Evolutionary conservation across 64 coral and sea anemone species (phyloP).

Genomic region (Montipora foliosa): DNA sequence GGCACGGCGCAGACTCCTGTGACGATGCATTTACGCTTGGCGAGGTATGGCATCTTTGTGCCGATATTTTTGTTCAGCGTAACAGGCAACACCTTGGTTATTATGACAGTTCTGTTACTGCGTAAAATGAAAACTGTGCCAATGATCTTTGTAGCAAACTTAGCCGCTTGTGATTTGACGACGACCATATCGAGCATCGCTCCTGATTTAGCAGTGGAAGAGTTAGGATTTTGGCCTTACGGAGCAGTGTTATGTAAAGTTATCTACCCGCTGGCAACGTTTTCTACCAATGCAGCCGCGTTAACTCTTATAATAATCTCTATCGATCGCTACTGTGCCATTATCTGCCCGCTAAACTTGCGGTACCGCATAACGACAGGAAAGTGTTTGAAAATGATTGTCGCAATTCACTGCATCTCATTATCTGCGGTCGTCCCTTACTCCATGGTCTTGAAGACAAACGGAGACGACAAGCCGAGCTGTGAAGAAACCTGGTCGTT

Average conservation of each 20-base stretch:
- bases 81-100: slow-evolving; percentile 75
- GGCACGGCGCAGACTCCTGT: background rate
- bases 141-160: slow-evolving; percentile 84
- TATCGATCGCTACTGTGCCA: slow-evolving; percentile 72
- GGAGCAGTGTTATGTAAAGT: slow-evolving; percentile 69
- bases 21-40: slow-evolving; percentile 30
- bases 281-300: slow-evolving; percentile 74
- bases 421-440: slow-evolving; percentile 66
- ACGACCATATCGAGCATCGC: slow-evolving; percentile 86
- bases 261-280: slow-evolving; percentile 77
- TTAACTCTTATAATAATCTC: slow-evolving; percentile 91
- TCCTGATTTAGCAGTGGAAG: slow-evolving; percentile 64
- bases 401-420: slow-evolving; percentile 53
- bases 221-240: slow-evolving; percentile 80
- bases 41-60: slow-evolving; percentile 62
- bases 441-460: background rate
- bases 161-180: slow-evolving; percentile 79
- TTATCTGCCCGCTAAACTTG: slow-evolving; percentile 87
- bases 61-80: slow-evolving; percentile 79
- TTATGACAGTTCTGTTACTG: slow-evolving; percentile 76
- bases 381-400: slow-evolving; percentile 56
- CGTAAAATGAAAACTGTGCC: slow-evolving; percentile 84
- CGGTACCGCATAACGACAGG: slow-evolving; percentile 74
- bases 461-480: background rate
- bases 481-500: slow-evolving; percentile 71